phyloP scores from a whole-genome alignment of 1,140 invertebrate genomes.

The Ostrea edulis region DNA sequence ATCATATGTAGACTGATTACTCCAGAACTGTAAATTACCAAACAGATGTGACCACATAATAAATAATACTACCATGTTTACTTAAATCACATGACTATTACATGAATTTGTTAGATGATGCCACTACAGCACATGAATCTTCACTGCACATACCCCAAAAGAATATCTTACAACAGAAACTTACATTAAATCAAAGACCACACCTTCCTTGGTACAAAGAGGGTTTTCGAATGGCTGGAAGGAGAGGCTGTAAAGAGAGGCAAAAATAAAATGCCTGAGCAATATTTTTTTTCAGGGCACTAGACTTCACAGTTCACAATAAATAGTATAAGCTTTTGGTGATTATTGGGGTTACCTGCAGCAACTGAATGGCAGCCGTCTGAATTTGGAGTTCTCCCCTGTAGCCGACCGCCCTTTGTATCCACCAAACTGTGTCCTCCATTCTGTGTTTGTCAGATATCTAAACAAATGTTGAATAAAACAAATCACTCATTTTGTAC shows the following conservation, averaged over 20 bases:
- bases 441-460: slow-evolving; percentile 97
- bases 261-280: background rate
- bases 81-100: too few species aligned
- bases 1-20: too few species aligned
- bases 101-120: too few species aligned
- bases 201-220: slow-evolving; percentile 84
- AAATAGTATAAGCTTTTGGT: background rate
- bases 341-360: slow-evolving; percentile 83
- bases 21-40: too few species aligned
- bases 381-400: slow-evolving; percentile 89
- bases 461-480: slow-evolving; percentile 79
- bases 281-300: background rate
- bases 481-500: background rate
- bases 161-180: slow-evolving; percentile 79
- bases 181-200: slow-evolving; percentile 81
- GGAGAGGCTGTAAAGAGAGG: slow-evolving; percentile 84
- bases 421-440: slow-evolving; percentile 96
- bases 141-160: too few species aligned
- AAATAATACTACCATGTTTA: too few species aligned
- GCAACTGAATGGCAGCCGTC: slow-evolving; percentile 94
- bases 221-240: slow-evolving; percentile 96
- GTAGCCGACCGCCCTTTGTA: slow-evolving; percentile 84
- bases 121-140: too few species aligned
- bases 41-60: too few species aligned
- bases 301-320: background rate